These are phyloP conservation scores for Ophion slaviceki DNA, from an alignment of 2,888 invertebrate genomes.

Conservation along the genomic window DNA sequence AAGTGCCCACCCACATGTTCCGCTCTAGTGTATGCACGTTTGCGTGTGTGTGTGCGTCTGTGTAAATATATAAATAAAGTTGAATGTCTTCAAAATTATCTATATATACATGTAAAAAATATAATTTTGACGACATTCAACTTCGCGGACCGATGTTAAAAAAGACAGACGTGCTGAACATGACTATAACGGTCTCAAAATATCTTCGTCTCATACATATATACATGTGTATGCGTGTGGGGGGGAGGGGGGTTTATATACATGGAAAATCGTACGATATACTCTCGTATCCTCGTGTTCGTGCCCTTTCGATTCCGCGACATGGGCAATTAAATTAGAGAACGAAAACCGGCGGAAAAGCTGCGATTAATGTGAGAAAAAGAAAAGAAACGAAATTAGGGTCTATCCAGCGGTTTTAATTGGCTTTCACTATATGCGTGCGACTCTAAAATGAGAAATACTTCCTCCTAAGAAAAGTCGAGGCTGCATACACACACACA, in stretches of 20 bases:
- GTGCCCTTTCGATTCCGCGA: neutral
- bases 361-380: neutral
- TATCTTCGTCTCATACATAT: too few species aligned
- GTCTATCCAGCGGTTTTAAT: conserved; percentile 9
- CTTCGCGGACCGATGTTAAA: neutral
- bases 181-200: too few species aligned
- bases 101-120: neutral
- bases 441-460: neutral
- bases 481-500: neutral
- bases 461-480: conserved; percentile 8
- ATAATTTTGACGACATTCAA: too few species aligned
- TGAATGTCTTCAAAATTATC: too few species aligned
- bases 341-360: neutral
- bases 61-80: neutral
- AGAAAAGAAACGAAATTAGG: neutral
- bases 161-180: neutral
- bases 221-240: too few species aligned
- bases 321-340: neutral
- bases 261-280: too few species aligned
- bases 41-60: too few species aligned
- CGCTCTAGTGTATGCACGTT: neutral
- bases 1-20: neutral
- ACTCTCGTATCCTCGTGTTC: neutral
- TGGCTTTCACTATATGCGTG: neutral
- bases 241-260: too few species aligned